phyloP scores from a whole-genome alignment of 92 coral and sea anemone species.

The Epizoanthus illoricatus region DNA sequence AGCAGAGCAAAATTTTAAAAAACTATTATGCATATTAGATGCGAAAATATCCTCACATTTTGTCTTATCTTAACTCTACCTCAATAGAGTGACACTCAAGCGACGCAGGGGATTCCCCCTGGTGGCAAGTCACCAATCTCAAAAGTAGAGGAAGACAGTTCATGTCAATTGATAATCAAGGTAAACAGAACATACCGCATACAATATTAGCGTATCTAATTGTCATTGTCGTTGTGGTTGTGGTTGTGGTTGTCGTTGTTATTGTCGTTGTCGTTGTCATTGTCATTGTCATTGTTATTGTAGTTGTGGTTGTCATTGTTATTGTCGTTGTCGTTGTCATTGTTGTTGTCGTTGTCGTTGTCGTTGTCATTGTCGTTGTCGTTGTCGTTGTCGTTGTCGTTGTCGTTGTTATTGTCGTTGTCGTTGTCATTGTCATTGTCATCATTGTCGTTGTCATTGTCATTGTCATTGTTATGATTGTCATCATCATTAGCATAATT shows the following conservation, averaged over 20 bases:
- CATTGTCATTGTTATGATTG: not conserved
- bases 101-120: constrained; percentile 49
- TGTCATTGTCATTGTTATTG: too few relatives aligned
- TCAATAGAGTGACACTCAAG: constrained; percentile 38
- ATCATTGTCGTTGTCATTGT: not conserved
- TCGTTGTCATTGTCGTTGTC: not conserved
- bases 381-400: not conserved
- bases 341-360: not conserved
- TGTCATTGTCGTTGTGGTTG: not conserved
- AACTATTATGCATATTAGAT: too few relatives aligned
- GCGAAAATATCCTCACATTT: too few relatives aligned
- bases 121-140: constrained; percentile 65
- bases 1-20: too few relatives aligned
- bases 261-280: not conserved
- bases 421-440: not conserved
- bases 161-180: constrained; percentile 62
- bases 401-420: not conserved
- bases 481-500: not conserved
- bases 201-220: not conserved
- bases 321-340: not conserved
- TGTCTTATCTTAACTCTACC: not conserved
- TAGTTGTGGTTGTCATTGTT: not conserved
- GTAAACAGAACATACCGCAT: constrained; percentile 29
- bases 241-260: not conserved
- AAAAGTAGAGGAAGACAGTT: constrained; percentile 52